A percentile compares a stretch with the other conserved stretches of the same genome.
Evolutionary conservation across 2,113 vertebrate genomes (phyloP).

Genomic region (Rallus limicola): DNA sequence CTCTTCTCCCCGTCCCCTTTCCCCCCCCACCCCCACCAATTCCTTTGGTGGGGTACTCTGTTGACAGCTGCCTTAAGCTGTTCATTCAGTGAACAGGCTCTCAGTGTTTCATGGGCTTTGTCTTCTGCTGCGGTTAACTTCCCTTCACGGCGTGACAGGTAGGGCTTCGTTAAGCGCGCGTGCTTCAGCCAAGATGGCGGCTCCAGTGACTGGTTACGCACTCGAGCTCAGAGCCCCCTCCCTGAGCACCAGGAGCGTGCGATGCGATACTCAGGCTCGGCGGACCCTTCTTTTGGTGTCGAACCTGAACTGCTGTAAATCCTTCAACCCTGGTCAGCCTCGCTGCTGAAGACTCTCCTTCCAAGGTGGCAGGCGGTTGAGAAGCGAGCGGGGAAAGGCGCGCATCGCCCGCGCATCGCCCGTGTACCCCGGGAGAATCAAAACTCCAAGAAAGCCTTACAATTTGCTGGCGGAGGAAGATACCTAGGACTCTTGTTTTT

Average conservation of each 20-base stretch:
- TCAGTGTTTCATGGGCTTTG: slow-evolving; percentile 60
- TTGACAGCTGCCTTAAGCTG: slow-evolving; percentile 73
- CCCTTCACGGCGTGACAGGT: slow-evolving; percentile 35
- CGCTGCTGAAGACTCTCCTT: slow-evolving; percentile 41
- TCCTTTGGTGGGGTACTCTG: slow-evolving; percentile 59
- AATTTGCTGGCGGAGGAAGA: slow-evolving; percentile 33
- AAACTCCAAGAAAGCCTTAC: slow-evolving; percentile 56
- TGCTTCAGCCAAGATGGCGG: neutral
- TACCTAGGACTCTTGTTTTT: slow-evolving; percentile 29
- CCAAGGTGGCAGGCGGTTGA: neutral
- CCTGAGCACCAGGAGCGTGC: neutral
- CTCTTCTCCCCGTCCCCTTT: neutral
- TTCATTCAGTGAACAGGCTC: slow-evolving; percentile 72
- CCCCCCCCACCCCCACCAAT: neutral
- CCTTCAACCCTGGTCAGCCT: neutral
- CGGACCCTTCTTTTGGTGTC: neutral
- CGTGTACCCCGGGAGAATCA: neutral
- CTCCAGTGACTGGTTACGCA: slow-evolving; percentile 3
- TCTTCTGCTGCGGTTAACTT: slow-evolving; percentile 57
- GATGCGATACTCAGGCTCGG: slow-evolving; percentile 28
- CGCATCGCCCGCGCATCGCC: neutral
- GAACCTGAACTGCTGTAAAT: neutral
- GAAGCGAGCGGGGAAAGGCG: neutral
- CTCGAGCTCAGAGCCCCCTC: neutral
- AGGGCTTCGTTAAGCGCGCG: neutral